Evolutionary conservation across 2,888 invertebrate genomes (phyloP), one percentile per base, ranked within the genome.

Genomic region (Cephus rjabovi): DNA sequence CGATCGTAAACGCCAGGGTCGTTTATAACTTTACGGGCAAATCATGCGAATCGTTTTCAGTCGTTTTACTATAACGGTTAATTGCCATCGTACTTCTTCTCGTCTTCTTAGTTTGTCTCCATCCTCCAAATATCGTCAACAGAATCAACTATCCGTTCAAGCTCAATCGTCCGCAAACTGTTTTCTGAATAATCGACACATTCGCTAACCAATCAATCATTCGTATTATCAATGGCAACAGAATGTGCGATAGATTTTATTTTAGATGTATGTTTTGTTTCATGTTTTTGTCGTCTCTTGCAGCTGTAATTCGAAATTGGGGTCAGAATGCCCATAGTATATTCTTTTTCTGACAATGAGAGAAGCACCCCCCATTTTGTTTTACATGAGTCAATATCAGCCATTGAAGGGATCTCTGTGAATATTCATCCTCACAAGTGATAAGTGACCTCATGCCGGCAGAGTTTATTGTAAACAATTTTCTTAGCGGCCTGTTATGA

Each of bases 1-100:
- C 23, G 71, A 31, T 71, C 34, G 71, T 71, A 71, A 71, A 71
- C 71, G 71, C 71, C 71, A 71, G 33, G 31, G 71, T 34, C 71
- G 31, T 71, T 71, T 71, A 71, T 34, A 71, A 71, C 31, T 71
- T 34, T 31, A 31, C 71, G 71, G 71, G 23, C 31, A 71, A 71
- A 71, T 71, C 71, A 71, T 71, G 56, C 56, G 56, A 56, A 56
- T 15, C 56, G 56, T 56, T 56, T 40, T 56, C 56, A 56, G 56
- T 56, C 56, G 56, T 56, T 56, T 56, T 56, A 56, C 56, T 15
- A 23, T 56, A 56, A 56, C 56, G 56, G 56, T 56, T 56, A 56
- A 56, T 56, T 56, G 56, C 56, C 9, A 56, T 56, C 56, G 56
- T 23, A 56, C 23, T 56, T 56, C 15, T 40, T 40, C 56, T 56